Percentiles rank a stretch among this genome's conserved stretches.
Conservation (phyloP, 92 coral and sea anemone species). For the Porites rus region DNA sequence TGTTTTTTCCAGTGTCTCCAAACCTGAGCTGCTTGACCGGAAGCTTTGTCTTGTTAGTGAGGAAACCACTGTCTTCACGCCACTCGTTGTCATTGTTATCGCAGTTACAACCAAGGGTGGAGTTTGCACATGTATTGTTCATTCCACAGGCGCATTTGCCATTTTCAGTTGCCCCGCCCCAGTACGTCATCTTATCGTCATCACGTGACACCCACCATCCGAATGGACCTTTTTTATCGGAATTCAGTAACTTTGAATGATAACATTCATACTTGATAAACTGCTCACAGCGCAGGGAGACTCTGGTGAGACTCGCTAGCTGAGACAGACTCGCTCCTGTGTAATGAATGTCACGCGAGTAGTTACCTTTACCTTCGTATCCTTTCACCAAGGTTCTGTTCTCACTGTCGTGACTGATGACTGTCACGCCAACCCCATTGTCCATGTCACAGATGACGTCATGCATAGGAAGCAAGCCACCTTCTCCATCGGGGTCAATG, state of each 20-base stretch:
- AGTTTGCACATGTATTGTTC: conserved; percentile 39
- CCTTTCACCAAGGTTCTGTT: conserved; percentile 41
- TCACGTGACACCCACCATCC: conserved; percentile 53
- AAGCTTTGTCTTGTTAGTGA: background rate
- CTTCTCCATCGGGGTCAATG: conserved; percentile 41
- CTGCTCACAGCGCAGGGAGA: conserved; percentile 60
- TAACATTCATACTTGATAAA: conserved; percentile 54
- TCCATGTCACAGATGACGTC: conserved; percentile 61
- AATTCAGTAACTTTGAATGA: too few species aligned
- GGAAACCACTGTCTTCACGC: conserved; percentile 17
- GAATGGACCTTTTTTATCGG: too few species aligned
- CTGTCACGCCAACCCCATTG: conserved; percentile 65
- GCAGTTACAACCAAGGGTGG: background rate
- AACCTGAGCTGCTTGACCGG: conserved; percentile 1
- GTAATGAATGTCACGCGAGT: conserved; percentile 40
- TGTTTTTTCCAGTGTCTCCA: background rate
- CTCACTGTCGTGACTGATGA: conserved; percentile 69
- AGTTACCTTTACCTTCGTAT: background rate
- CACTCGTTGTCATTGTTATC: background rate
- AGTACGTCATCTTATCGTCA: conserved; percentile 13
- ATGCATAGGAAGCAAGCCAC: conserved; percentile 29
- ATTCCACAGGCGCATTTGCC: conserved; percentile 67
- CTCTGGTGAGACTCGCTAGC: conserved; percentile 52
- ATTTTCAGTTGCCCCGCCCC: conserved; percentile 43
- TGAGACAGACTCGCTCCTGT: conserved; percentile 48